These are phyloP conservation scores for Cricetomys ansorgei DNA, from an alignment of 2,113 vertebrate genomes.

Conservation along the genomic window DNA sequence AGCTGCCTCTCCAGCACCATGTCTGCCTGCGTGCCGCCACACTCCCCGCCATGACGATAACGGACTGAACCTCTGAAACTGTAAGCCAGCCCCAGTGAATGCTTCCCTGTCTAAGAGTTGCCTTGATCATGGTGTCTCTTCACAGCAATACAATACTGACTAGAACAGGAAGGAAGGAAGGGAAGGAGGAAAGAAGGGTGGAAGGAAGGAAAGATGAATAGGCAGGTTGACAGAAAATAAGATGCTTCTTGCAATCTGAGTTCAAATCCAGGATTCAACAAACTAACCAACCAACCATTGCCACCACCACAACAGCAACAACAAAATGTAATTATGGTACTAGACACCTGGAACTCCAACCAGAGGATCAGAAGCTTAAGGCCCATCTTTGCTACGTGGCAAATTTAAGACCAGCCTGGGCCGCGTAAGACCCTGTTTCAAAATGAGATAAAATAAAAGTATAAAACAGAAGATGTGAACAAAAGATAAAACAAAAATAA, in stretches of 20 bases:
- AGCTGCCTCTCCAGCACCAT: not conserved
- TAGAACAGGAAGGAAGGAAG: not conserved
- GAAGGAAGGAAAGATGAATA: not conserved
- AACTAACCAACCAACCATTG: not conserved
- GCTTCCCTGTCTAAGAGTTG: not conserved
- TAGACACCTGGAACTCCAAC: too few relatives aligned
- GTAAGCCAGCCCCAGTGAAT: not conserved
- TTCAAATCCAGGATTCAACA: not conserved
- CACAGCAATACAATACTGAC: not conserved
- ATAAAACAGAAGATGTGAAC: not conserved
- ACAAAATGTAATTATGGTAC: not conserved
- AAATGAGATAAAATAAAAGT: not conserved
- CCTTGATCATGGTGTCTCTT: not conserved
- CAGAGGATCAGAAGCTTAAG: not conserved
- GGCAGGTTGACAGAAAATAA: not conserved
- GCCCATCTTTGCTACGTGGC: not conserved
- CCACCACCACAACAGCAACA: not conserved
- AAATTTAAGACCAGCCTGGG: not conserved
- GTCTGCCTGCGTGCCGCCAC: not conserved
- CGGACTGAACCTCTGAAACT: not conserved
- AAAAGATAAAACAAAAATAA: not conserved
- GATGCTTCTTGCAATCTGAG: not conserved
- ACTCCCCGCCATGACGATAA: not conserved
- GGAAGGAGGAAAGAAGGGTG: not conserved
- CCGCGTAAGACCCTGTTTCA: not conserved